Percentiles rank a stretch among this genome's conserved stretches.
phyloP scores from a whole-genome alignment of 2,888 invertebrate species.

The Pristionchus arcanus region DNA sequence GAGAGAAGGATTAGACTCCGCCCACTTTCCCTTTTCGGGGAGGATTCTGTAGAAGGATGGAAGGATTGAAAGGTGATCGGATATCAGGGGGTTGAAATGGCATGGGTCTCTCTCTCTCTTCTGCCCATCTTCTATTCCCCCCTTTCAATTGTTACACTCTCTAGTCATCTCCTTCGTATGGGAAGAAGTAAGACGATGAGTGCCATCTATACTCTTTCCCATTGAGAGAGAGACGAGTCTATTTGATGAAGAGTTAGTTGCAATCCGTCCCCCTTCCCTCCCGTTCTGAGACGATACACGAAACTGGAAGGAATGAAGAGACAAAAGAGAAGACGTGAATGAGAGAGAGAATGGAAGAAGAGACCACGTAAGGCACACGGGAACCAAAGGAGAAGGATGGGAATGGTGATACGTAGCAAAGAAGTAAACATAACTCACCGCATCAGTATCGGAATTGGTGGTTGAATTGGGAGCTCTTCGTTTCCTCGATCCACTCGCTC shows the following conservation, averaged over 20 bases:
- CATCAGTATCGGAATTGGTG: slow-evolving; percentile 33
- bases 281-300: slow-evolving; percentile 25
- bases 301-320: slow-evolving; percentile 10
- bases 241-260: slow-evolving; percentile 54
- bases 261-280: slow-evolving; percentile 17
- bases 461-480: slow-evolving; percentile 20
- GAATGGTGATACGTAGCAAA: not conserved
- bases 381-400: not conserved
- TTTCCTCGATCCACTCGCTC: slow-evolving; percentile 67
- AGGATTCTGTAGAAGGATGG: not conserved
- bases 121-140: slow-evolving; percentile 31
- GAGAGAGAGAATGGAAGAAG: slow-evolving; percentile 14
- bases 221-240: slow-evolving; percentile 20
- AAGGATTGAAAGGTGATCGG: not conserved
- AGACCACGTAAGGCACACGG: not conserved
- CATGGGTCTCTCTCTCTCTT: slow-evolving; percentile 45
- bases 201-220: slow-evolving; percentile 41
- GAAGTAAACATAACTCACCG: not conserved
- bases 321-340: slow-evolving; percentile 10
- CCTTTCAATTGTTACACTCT: slow-evolving; percentile 47
- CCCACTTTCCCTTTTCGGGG: slow-evolving; percentile 44
- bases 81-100: slow-evolving; percentile 20
- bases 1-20: slow-evolving; percentile 19
- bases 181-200: slow-evolving; percentile 21
- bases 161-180: not conserved